These are phyloP conservation scores for Phrynocephalus versicolor DNA, from an alignment of 2,113 vertebrate genomes.

Conservation along the genomic window DNA sequence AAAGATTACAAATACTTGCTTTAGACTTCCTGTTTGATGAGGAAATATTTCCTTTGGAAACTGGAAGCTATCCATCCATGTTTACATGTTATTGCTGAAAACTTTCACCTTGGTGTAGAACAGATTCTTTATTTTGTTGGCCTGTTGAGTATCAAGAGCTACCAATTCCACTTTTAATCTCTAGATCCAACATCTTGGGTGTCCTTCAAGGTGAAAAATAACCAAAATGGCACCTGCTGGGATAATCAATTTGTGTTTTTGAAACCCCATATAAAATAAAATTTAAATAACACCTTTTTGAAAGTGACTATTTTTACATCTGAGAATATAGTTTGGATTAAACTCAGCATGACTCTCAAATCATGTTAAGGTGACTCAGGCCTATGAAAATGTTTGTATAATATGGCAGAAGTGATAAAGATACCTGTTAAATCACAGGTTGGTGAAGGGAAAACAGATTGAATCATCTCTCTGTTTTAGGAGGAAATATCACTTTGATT, in stretches of 20 bases:
- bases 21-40: neutral
- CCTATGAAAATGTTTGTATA: neutral
- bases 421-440: neutral
- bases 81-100: neutral
- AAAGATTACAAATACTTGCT: neutral
- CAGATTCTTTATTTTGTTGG: neutral
- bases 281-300: neutral
- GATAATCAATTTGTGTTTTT: constrained; percentile 1
- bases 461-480: neutral
- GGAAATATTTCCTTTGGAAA: neutral
- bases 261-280: neutral
- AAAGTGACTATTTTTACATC: neutral
- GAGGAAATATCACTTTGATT: neutral
- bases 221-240: neutral
- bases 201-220: constrained; percentile 8
- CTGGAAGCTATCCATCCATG: too few relatives aligned
- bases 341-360: constrained; percentile 4
- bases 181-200: neutral
- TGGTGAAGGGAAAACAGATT: neutral
- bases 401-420: neutral
- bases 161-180: constrained; percentile 35
- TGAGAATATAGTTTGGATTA: neutral
- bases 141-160: constrained; percentile 40
- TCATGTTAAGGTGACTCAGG: neutral
- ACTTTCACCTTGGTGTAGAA: constrained; percentile 9